Evolutionary conservation across 2,888 invertebrate species (phyloP).

Genomic region (Drosophila kuntzei): DNA sequence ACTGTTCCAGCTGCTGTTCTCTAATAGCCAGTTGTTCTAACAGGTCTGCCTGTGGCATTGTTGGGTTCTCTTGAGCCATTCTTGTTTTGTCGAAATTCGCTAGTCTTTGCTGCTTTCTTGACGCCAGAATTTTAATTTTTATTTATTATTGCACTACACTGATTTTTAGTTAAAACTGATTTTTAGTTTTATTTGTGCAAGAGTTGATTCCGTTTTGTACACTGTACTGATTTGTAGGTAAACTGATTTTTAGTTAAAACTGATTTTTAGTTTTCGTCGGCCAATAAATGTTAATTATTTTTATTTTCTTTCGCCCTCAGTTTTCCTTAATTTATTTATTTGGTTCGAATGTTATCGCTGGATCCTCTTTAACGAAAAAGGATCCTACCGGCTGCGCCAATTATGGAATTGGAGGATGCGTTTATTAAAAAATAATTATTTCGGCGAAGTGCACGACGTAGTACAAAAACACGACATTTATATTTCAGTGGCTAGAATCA

Average conservation of each 20-base stretch:
- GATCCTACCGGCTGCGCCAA: too few relatives aligned
- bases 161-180: slow-evolving; percentile 4
- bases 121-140: background rate
- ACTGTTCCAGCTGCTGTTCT: slow-evolving; percentile 11
- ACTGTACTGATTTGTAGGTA: background rate
- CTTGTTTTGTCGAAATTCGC: background rate
- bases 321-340: too few relatives aligned
- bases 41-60: background rate
- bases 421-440: slow-evolving; percentile 6
- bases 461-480: slow-evolving; percentile 2
- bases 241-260: background rate
- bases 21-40: slow-evolving; percentile 16
- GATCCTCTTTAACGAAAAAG: too few relatives aligned
- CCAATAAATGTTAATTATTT: too few relatives aligned
- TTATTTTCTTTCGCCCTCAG: background rate
- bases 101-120: background rate
- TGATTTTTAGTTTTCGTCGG: too few relatives aligned
- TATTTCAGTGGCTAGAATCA: slow-evolving; percentile 13
- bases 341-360: too few relatives aligned
- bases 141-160: background rate
- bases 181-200: too few relatives aligned
- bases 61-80: background rate
- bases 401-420: too few relatives aligned
- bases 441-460: slow-evolving; percentile 2
- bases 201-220: too few relatives aligned